A percentile compares a stretch with the other conserved stretches of the same genome.
Conservation (phyloP, 2,797 vertebrate species). For the Babyrousa celebensis region DNA sequence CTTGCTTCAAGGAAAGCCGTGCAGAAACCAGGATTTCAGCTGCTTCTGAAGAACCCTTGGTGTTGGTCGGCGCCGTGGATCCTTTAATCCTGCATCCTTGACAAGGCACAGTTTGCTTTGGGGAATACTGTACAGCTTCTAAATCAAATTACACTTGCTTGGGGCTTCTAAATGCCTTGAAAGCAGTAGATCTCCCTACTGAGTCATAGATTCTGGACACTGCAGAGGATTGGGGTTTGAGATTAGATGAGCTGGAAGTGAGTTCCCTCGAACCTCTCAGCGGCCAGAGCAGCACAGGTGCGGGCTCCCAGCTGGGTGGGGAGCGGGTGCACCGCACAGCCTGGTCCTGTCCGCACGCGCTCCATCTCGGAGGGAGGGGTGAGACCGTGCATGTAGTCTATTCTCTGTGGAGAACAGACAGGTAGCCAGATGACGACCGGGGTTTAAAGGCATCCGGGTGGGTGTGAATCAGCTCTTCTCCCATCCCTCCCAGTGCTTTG, state of each 20-base stretch:
- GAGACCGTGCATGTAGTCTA: accelerated
- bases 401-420: not conserved
- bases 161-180: not conserved
- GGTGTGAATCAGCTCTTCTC: not conserved
- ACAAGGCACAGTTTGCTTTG: not conserved
- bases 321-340: not conserved
- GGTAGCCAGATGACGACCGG: accelerated
- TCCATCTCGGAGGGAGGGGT: not conserved
- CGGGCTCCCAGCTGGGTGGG: not conserved
- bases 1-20: not conserved
- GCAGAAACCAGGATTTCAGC: not conserved
- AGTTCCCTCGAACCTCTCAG: not conserved
- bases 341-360: accelerated
- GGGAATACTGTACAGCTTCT: not conserved
- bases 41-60: not conserved
- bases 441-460: not conserved
- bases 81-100: not conserved
- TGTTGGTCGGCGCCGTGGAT: accelerated
- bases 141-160: not conserved
- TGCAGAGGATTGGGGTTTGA: not conserved
- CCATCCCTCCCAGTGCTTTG: not conserved
- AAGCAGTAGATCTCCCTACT: accelerated
- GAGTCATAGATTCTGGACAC: not conserved
- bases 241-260: not conserved
- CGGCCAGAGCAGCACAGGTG: not conserved